Evolutionary conservation across 2,888 invertebrate genomes (phyloP), one percentile per base, ranked within the genome.

Genomic region (Lasioglossum morio): DNA sequence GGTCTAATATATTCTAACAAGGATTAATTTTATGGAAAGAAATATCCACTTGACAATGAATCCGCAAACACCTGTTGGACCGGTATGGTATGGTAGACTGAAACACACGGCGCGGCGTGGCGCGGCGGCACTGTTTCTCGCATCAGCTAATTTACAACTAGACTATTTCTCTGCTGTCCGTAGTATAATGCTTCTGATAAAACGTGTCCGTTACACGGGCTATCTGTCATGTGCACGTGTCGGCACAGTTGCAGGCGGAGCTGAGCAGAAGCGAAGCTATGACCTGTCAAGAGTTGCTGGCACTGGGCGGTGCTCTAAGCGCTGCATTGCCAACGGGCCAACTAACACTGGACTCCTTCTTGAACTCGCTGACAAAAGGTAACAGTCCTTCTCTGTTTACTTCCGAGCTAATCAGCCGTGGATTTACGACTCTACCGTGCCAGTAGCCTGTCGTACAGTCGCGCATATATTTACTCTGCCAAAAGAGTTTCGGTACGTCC

Each of bases 321-420:
- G 99, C 99, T 0, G 98, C 98, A 0, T 95, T 98, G 86, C 98
- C 98, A 3, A 98, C 98, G 7, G 98, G 98, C 34, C 98, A 98
- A 95, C 97, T 97, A 70, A 98, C 98, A 23, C 95, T 98, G 76
- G 98, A 98, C 94, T 97, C 98, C 0, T 98, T 98, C 95, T 97
- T 98, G 93, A 97, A 97, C 93, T 98, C 98, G 75, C 96, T 98
- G 73, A 97, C 97, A 16, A 98, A 98, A 94, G 98, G 97, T 89
- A 53, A 53, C 53, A 10, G 23, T 53, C 3, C 53, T 53, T 53
- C 3, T 53, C 53, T 53, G 23, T 53, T 23, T 23, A 10, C 53
- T 23, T 53, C 53, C 23, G 23, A 10, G 23, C 53, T 53, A 53
- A 53, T 23, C 53, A n/a, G 53, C 23, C 23, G 53, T 23, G 10